phyloP scores from a whole-genome alignment of 2,113 vertebrate species.

The Lipophrys pholis region DNA sequence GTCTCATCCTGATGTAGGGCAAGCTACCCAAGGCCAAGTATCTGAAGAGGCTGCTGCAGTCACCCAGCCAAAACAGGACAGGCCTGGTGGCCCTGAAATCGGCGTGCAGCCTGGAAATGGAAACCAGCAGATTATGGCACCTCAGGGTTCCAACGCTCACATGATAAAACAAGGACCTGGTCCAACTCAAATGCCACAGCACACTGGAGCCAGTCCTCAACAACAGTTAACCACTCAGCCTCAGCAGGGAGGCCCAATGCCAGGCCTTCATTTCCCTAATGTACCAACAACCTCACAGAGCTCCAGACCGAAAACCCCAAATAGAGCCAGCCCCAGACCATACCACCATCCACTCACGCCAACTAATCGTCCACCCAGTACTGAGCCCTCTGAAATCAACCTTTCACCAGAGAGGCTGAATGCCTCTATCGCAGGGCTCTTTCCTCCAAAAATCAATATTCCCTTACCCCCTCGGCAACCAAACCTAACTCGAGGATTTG shows the following conservation, averaged over 20 bases:
- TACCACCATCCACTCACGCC: slow-evolving; percentile 97
- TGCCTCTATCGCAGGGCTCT: slow-evolving; percentile 97
- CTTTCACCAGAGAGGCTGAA: slow-evolving; percentile 98
- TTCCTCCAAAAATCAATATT: slow-evolving; percentile 99
- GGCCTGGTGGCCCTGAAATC: slow-evolving; percentile 71
- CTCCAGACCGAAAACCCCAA: slow-evolving; percentile 97
- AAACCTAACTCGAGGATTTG: slow-evolving; percentile 93
- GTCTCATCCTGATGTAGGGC: slow-evolving; percentile 89
- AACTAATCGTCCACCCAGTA: slow-evolving; percentile 97
- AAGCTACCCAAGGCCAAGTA: slow-evolving; percentile 86
- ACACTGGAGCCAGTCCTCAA: slow-evolving; percentile 92
- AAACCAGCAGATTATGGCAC: slow-evolving; percentile 89
- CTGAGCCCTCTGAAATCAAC: slow-evolving; percentile 98
- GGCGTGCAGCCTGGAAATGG: slow-evolving; percentile 87
- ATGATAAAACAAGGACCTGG: slow-evolving; percentile 92
- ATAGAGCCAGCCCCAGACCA: slow-evolving; percentile 95
- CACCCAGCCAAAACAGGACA: slow-evolving; percentile 74
- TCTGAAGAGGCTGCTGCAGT: slow-evolving; percentile 83
- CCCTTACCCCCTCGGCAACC: slow-evolving; percentile 94
- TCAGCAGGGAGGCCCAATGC: slow-evolving; percentile 86
- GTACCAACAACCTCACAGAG: slow-evolving; percentile 92
- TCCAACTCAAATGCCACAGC: slow-evolving; percentile 86
- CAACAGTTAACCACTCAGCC: slow-evolving; percentile 82
- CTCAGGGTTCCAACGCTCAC: slow-evolving; percentile 86
- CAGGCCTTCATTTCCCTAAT: slow-evolving; percentile 91